Percentiles rank a stretch among this genome's conserved stretches.
These are phyloP conservation scores for Gordius sp. DNA, from an alignment of 2,888 invertebrate species.

Conservation along the genomic window DNA sequence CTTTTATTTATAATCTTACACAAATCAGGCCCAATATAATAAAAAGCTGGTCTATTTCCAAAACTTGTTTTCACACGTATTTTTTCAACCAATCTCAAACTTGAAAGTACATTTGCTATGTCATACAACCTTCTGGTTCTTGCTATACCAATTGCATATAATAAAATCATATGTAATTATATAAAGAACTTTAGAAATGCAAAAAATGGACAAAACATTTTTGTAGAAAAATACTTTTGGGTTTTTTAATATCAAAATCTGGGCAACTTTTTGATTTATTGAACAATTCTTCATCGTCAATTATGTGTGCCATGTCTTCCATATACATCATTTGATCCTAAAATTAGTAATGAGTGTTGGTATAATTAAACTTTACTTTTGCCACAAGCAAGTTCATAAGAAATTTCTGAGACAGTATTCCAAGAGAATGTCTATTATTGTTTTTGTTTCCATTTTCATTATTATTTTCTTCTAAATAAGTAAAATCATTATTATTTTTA, in stretches of 20 bases:
- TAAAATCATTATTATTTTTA: no score
- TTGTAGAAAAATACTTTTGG: neutral
- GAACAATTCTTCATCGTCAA: constrained; percentile 33
- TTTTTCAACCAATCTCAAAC: constrained; percentile 44
- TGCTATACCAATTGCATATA: constrained; percentile 31
- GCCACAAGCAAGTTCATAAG: constrained; percentile 43
- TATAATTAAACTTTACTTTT: constrained; percentile 31
- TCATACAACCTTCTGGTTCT: constrained; percentile 48
- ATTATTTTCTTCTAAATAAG: no score
- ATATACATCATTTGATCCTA: constrained; percentile 40
- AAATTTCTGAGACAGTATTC: constrained; percentile 43
- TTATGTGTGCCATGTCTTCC: constrained; percentile 41
- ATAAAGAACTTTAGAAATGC: neutral
- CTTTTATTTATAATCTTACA: neutral
- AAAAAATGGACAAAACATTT: neutral
- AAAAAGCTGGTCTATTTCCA: constrained; percentile 41
- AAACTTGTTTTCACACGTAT: constrained; percentile 37
- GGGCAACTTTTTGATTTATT: neutral
- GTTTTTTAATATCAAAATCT: neutral
- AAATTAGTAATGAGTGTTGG: constrained; percentile 19
- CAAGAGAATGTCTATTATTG: constrained; percentile 33
- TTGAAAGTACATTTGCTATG: constrained; percentile 48
- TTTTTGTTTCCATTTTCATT: no score
- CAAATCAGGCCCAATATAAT: constrained; percentile 35
- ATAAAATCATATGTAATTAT: neutral